These are phyloP conservation scores for Allolobophora icterica DNA, from an alignment of 2,888 invertebrate species.

Conservation along the genomic window DNA sequence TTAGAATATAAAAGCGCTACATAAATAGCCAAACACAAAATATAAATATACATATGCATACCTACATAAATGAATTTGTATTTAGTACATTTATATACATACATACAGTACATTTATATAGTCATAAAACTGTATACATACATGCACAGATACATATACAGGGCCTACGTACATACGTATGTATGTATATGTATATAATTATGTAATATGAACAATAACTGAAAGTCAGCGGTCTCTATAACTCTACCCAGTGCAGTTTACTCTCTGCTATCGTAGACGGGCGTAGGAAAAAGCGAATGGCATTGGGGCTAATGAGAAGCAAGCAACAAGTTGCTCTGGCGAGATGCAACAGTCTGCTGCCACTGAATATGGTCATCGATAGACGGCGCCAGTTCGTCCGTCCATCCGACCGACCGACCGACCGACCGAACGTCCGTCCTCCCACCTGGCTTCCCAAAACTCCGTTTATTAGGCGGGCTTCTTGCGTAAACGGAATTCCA, in stretches of 20 bases:
- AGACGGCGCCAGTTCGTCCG: not conserved
- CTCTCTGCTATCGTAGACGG: not conserved
- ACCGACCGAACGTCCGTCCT: not conserved
- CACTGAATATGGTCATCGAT: conserved; percentile 17
- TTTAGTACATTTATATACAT: too few relatives aligned
- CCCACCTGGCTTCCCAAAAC: not conserved
- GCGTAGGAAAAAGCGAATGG: not conserved
- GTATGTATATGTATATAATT: too few relatives aligned
- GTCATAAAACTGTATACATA: too few relatives aligned
- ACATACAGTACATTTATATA: too few relatives aligned
- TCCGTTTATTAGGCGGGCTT: not conserved
- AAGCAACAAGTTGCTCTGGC: conserved; percentile 24
- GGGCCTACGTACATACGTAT: too few relatives aligned
- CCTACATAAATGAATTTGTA: too few relatives aligned
- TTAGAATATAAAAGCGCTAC: too few relatives aligned
- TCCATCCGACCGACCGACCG: not conserved
- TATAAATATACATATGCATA: too few relatives aligned
- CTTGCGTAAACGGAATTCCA: conserved; percentile 17
- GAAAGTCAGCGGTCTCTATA: not conserved
- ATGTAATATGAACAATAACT: too few relatives aligned
- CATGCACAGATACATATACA: not conserved
- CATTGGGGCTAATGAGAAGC: not conserved
- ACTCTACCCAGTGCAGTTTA: not conserved
- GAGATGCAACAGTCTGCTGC: not conserved
- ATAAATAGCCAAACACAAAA: too few relatives aligned